Evolutionary conservation across 2,797 vertebrate species (phyloP).

Genomic region (Mus caroli): DNA sequence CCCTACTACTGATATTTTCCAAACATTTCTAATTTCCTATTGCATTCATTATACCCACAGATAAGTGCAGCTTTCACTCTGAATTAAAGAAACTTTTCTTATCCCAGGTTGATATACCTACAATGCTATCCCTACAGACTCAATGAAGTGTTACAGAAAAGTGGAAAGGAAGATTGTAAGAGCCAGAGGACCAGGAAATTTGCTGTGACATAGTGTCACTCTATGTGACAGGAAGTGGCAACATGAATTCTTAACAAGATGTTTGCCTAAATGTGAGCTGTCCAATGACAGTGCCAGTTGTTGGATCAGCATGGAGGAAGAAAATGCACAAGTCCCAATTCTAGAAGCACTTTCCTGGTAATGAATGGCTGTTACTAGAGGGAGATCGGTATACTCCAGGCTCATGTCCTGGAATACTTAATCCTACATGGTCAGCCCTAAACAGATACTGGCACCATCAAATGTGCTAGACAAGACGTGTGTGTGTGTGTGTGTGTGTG

Average conservation of each 20-base stretch:
- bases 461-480: background rate
- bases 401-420: no score
- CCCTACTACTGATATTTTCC: background rate
- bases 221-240: background rate
- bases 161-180: background rate
- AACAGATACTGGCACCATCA: background rate
- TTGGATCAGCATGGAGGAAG: background rate
- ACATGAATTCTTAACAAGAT: background rate
- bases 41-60: background rate
- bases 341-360: no score
- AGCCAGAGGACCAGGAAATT: background rate
- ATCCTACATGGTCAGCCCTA: background rate
- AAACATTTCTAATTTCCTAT: background rate
- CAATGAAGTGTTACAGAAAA: background rate
- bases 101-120: background rate
- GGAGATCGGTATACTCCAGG: rapidly evolving
- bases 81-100: background rate
- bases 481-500: no score
- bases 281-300: background rate
- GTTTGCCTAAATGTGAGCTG: background rate
- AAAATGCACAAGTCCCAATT: background rate
- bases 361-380: no score
- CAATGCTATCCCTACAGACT: background rate
- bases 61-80: background rate
- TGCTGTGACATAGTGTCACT: background rate